phyloP scores from a whole-genome alignment of 2,113 vertebrate species.

The Ploceus nigricollis region DNA sequence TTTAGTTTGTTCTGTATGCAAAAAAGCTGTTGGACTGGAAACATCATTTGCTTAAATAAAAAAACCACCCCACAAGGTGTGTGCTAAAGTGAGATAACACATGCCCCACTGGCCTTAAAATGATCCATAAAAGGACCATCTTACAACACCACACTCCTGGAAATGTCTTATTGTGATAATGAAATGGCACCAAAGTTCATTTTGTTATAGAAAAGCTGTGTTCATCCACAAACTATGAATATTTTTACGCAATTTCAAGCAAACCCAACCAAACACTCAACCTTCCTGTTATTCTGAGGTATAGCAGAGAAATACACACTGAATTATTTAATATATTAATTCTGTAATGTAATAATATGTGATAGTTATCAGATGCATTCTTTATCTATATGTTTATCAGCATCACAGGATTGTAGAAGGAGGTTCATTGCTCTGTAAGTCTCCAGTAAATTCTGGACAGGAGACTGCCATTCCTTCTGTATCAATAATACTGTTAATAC shows the following conservation, averaged over 20 bases:
- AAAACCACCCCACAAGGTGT: not conserved
- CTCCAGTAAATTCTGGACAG: not conserved
- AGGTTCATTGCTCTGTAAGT: not conserved
- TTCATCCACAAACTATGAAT: not conserved
- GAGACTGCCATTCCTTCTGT: not conserved
- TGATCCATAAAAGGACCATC: constrained; percentile 13
- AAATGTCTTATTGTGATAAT: constrained; percentile 11
- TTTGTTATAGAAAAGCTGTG: not conserved
- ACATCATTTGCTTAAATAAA: constrained; percentile 41
- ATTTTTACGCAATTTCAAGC: not conserved
- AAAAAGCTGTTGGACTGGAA: constrained; percentile 39
- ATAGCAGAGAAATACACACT: not conserved
- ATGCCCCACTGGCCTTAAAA: constrained; percentile 5
- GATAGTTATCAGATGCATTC: not conserved
- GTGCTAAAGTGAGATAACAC: constrained; percentile 38
- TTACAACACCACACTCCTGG: not conserved
- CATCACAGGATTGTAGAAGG: not conserved
- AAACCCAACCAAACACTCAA: not conserved
- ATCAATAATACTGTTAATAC: not conserved
- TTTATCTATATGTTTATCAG: not conserved
- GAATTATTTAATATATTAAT: not conserved
- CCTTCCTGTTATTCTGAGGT: not conserved
- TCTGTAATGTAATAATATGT: not conserved
- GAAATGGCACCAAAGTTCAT: constrained; percentile 33
- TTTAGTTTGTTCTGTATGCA: constrained; percentile 14